A percentile compares a stretch with the other conserved stretches of the same genome.
Conservation (phyloP, 2,113 vertebrate genomes). For the Spermophilus dauricus region DNA sequence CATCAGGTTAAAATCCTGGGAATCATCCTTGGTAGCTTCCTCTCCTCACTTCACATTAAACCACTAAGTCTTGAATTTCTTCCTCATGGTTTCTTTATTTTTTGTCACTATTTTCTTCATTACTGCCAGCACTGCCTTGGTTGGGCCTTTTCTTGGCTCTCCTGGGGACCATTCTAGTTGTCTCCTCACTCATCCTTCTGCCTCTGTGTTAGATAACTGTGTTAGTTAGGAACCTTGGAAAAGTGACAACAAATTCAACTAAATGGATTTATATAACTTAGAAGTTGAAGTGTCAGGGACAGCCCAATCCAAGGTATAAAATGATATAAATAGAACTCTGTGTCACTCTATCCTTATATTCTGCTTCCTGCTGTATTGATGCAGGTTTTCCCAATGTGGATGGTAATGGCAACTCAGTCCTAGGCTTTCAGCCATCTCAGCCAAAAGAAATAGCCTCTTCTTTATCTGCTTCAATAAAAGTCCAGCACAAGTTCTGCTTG, state of each 20-base stretch:
- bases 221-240: background rate
- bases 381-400: background rate
- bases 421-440: background rate
- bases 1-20: background rate
- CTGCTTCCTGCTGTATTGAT: background rate
- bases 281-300: background rate
- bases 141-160: background rate
- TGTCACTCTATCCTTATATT: background rate
- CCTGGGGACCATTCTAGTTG: background rate
- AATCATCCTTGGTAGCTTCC: background rate
- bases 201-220: background rate
- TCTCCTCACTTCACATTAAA: background rate
- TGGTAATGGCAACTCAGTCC: background rate
- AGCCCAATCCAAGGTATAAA: background rate
- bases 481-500: background rate
- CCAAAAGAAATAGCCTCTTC: background rate
- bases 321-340: background rate
- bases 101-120: background rate
- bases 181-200: background rate
- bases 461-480: background rate
- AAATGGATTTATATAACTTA: background rate
- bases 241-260: slow-evolving; percentile 41
- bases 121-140: background rate
- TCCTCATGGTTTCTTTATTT: background rate
- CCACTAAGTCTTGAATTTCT: background rate